Evolutionary conservation across 2,888 invertebrate genomes (phyloP), one percentile per base, ranked within the genome.

Genomic region (Lasioglossum morio): DNA sequence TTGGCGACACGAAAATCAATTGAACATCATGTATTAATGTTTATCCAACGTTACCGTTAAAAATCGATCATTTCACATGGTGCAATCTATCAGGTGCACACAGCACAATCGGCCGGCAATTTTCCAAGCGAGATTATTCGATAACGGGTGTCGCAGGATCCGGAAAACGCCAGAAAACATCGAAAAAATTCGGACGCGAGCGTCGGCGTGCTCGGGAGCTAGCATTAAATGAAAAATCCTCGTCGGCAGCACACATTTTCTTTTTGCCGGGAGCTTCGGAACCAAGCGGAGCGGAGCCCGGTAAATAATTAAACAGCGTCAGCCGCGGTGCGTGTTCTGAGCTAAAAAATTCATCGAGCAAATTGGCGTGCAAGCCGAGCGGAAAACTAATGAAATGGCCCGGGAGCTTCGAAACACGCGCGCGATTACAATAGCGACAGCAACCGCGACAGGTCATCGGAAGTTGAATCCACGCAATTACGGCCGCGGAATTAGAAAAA

Each of bases 181-280:
- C 23, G 53, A 23, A 53, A 23, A 53, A 53, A 53, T 53, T 53
- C 8, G 23, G 23, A 1, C 60, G 27, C 7, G 27, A 27, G 60
- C 27, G 27, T 60, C 27, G 4, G 57, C 57, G 57, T 19, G 19
- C 14, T 48, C 5, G 19, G 12, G 12, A 5, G 2, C n/a, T 19
- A 27, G 19, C 77, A 69, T 69, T 77, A 77, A 77, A 69, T 77
- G 66, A 77, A 69, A 77, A 77, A 77, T 69, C 30, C 19, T 69
- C 34, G 66, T n/a, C 10, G 27, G 14, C 46, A 8, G 12, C 27
- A 7, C 2, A n/a, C n/a, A 0, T 70, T 27, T 72, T 19, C 34
- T 27, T 7, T 53, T 2, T 12, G 1, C 4, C 34, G n/a, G 16
- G 46, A 23, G 40, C n/a, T 77, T n/a, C 14, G 16, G n/a, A 34